Evolutionary conservation across 2,113 vertebrate species (phyloP).

Genomic region (Xiphophorus couchianus): DNA sequence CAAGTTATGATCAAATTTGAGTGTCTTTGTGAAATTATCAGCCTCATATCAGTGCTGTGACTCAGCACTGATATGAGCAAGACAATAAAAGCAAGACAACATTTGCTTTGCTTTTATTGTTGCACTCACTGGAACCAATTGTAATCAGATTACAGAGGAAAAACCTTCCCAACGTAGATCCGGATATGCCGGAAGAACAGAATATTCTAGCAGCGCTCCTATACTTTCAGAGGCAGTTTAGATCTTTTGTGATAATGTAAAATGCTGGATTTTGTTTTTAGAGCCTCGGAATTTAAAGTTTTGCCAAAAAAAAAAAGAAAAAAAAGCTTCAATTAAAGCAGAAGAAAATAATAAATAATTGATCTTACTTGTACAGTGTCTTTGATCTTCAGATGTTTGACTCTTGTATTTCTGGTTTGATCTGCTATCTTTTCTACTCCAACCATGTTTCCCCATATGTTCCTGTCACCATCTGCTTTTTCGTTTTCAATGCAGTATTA

Average conservation of each 20-base stretch:
- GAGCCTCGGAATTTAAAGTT: too few relatives aligned
- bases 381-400: not conserved
- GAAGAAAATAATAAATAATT: too few relatives aligned
- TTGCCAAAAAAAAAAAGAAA: too few relatives aligned
- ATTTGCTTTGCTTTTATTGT: not conserved
- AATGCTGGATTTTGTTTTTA: too few relatives aligned
- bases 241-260: too few relatives aligned
- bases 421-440: not conserved
- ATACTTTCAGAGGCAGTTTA: not conserved
- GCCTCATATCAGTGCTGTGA: not conserved
- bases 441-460: not conserved
- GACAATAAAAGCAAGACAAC: not conserved
- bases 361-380: too few relatives aligned
- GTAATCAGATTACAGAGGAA: conserved; percentile 26
- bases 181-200: conserved; percentile 8
- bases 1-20: not conserved
- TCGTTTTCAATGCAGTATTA: not conserved
- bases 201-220: not conserved
- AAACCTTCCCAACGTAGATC: conserved; percentile 5
- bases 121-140: not conserved
- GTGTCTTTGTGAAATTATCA: not conserved
- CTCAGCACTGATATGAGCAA: not conserved
- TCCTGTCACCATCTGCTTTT: not conserved
- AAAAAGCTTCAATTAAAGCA: too few relatives aligned
- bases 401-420: not conserved